Conservation (phyloP, 2,888 invertebrate genomes). For the Drosophila mettleri region DNA sequence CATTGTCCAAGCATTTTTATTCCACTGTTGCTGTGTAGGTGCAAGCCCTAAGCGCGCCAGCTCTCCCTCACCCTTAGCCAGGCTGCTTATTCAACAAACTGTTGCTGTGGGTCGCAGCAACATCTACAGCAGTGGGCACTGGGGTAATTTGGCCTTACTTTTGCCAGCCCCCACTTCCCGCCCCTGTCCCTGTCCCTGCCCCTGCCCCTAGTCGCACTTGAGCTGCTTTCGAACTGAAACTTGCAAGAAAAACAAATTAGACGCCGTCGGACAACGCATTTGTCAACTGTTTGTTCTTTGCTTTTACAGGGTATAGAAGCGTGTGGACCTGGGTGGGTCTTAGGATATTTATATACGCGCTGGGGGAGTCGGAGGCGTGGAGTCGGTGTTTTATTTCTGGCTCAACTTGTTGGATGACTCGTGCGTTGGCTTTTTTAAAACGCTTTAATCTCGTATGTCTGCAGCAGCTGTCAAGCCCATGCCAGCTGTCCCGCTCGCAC, state of each 20-base stretch:
- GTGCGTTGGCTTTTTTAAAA: constrained; percentile 48
- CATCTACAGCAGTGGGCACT: constrained; percentile 6
- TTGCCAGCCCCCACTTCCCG: not conserved
- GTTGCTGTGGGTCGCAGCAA: constrained; percentile 52
- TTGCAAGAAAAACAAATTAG: constrained; percentile 78
- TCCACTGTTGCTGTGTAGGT: constrained; percentile 45
- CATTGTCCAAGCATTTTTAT: constrained; percentile 63
- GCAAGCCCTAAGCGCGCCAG: not conserved
- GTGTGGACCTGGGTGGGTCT: not conserved
- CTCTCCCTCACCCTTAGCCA: not conserved
- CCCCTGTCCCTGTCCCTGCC: not conserved
- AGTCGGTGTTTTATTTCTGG: constrained; percentile 22
- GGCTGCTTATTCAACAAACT: constrained; percentile 60
- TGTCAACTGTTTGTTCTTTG: constrained; percentile 64
- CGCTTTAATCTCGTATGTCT: constrained; percentile 52
- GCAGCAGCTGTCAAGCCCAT: constrained; percentile 35
- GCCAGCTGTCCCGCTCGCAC: not conserved
- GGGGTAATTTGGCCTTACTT: constrained; percentile 1
- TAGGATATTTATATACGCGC: not conserved
- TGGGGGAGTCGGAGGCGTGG: not conserved
- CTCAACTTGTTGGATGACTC: constrained; percentile 55
- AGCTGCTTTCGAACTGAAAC: constrained; percentile 76
- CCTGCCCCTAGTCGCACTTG: not conserved
- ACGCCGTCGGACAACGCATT: constrained; percentile 74
- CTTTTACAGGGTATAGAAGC: constrained; percentile 4